Percentiles rank a stretch among this genome's conserved stretches.
phyloP scores from a whole-genome alignment of 1,140 invertebrate genomes.

The Drosophila bocki region DNA sequence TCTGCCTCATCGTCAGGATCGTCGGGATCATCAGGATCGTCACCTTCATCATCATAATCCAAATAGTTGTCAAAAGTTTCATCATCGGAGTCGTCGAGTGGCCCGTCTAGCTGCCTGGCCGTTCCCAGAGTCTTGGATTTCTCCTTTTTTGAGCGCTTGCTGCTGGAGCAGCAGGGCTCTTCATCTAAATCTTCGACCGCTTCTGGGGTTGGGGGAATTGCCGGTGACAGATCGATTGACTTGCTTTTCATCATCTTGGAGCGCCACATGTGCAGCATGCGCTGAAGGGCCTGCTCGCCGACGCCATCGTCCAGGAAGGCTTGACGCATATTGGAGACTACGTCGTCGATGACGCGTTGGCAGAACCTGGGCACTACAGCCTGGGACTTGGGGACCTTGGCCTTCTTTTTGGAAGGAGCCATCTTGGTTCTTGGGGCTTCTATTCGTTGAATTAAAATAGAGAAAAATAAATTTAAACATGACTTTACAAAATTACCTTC shows the following conservation, averaged over 20 bases:
- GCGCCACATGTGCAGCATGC: constrained; percentile 8
- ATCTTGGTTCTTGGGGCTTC: neutral
- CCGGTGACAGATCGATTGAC: neutral
- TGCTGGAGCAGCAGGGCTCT: neutral
- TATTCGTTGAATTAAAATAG: neutral
- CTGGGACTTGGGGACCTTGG: neutral
- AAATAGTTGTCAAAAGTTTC: neutral
- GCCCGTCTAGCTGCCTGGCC: neutral
- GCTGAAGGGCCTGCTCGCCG: neutral
- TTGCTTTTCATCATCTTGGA: neutral
- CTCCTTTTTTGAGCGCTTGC: neutral
- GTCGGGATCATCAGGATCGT: neutral
- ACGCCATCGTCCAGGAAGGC: constrained; percentile 1
- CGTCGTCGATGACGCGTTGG: neutral
- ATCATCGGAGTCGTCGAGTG: neutral
- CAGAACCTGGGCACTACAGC: neutral
- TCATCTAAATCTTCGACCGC: no score
- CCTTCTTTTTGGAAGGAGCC: neutral
- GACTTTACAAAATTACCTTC: neutral
- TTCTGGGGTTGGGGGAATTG: neutral
- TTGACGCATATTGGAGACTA: constrained; percentile 1
- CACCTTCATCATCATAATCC: neutral
- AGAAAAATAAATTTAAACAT: neutral
- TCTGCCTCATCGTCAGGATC: neutral
- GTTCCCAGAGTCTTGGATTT: neutral